These are phyloP conservation scores for Otus sunia DNA, from an alignment of 2,113 vertebrate genomes.

Conservation along the genomic window DNA sequence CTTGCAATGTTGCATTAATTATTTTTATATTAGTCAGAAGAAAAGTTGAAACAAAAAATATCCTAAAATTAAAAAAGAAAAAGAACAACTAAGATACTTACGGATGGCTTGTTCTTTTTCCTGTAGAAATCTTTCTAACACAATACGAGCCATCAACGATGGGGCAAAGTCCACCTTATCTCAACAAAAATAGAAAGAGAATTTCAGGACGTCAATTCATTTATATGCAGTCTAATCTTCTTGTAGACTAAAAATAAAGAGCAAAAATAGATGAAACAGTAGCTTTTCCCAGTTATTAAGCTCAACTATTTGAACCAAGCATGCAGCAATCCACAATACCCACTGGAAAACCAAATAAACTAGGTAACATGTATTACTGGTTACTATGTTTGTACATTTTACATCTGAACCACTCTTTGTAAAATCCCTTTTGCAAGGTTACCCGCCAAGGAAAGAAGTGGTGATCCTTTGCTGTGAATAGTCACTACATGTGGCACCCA, in stretches of 20 bases:
- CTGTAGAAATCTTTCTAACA: conserved; percentile 89
- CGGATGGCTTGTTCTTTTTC: conserved; percentile 79
- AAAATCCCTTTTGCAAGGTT: not conserved
- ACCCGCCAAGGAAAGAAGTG: not conserved
- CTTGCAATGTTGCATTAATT: conserved; percentile 59
- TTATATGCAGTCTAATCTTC: conserved; percentile 25
- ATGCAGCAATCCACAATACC: not conserved
- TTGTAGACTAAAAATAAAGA: conserved; percentile 42
- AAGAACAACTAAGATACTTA: conserved; percentile 74
- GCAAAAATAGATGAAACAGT: conserved; percentile 1
- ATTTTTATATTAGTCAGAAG: conserved; percentile 39
- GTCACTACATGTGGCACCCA: not conserved
- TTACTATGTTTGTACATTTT: not conserved
- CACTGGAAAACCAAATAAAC: not conserved
- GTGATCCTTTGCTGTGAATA: not conserved
- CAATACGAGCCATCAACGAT: conserved; percentile 90
- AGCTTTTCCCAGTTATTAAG: not conserved
- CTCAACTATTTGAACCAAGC: conserved; percentile 8
- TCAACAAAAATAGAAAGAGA: conserved; percentile 49
- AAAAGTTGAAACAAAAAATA: not conserved
- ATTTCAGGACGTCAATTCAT: conserved; percentile 29
- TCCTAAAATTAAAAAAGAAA: not conserved
- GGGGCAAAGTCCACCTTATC: conserved; percentile 91
- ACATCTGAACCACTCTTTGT: not conserved
- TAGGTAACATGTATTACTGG: not conserved